phyloP scores from a whole-genome alignment of 1,140 invertebrate genomes.

The Lordiphosa clarofinis region DNA sequence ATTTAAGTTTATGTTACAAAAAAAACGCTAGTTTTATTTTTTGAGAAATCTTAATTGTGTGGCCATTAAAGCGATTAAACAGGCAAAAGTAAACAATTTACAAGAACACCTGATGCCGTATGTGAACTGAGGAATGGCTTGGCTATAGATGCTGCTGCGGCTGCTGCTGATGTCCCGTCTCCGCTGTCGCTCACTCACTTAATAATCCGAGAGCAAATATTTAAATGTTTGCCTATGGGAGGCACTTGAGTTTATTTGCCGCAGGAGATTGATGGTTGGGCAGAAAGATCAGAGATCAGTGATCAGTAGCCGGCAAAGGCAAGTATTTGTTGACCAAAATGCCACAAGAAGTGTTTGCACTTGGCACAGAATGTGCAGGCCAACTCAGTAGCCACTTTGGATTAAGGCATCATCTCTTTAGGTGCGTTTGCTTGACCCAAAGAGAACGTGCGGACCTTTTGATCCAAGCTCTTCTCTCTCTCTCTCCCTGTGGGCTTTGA shows the following conservation, averaged over 20 bases:
- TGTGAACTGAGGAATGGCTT: slow-evolving; percentile 11
- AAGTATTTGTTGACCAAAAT: slow-evolving; percentile 53
- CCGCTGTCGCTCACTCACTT: slow-evolving; percentile 63
- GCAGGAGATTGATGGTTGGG: slow-evolving; percentile 55
- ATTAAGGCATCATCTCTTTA: slow-evolving; percentile 48
- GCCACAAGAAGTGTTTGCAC: slow-evolving; percentile 32
- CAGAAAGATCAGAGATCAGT: slow-evolving; percentile 10
- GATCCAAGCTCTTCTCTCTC: slow-evolving; percentile 33
- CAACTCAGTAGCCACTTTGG: slow-evolving; percentile 75
- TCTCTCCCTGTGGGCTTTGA: slow-evolving; percentile 34
- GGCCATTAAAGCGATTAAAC: slow-evolving; percentile 76
- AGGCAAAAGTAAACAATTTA: slow-evolving; percentile 60
- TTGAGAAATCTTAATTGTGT: slow-evolving; percentile 63
- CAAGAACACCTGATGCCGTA: slow-evolving; percentile 27
- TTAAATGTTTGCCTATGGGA: slow-evolving; percentile 64
- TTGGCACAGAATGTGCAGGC: slow-evolving; percentile 11
- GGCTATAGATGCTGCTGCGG: slow-evolving; percentile 13
- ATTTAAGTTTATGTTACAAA: too few relatives aligned
- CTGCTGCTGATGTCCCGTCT: slow-evolving; percentile 10
- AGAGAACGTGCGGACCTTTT: slow-evolving; percentile 55
- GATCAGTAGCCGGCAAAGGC: slow-evolving; percentile 51
- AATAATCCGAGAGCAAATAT: slow-evolving; percentile 74
- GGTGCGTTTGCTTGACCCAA: slow-evolving; percentile 67
- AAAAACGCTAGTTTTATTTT: neutral
- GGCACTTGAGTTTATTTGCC: slow-evolving; percentile 74